A percentile compares a stretch with the other conserved stretches of the same genome.
Conservation (phyloP, 2,113 vertebrate genomes). For the Leucosticte australis region DNA sequence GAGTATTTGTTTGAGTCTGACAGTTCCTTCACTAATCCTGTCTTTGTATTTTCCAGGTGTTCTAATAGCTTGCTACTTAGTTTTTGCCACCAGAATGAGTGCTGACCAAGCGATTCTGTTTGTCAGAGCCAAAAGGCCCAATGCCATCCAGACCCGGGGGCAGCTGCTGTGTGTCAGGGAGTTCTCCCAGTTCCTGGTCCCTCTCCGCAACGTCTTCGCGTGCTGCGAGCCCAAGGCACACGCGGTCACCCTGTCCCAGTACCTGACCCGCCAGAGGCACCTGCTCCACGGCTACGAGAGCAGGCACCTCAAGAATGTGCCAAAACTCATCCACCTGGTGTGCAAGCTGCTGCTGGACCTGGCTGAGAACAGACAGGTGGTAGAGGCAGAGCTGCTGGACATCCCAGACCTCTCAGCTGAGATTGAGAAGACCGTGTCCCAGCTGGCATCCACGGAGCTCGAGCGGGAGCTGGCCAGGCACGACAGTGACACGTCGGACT, state of each 20-base stretch:
- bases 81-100: conserved; percentile 94
- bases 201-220: conserved; percentile 87
- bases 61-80: conserved; percentile 92
- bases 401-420: conserved; percentile 85
- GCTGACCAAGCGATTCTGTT: conserved; percentile 96
- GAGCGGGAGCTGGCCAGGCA: conserved; percentile 82
- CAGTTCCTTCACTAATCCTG: neutral
- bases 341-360: conserved; percentile 87
- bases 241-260: conserved; percentile 87
- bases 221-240: conserved; percentile 85
- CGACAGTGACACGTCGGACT: conserved; percentile 68
- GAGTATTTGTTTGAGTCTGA: neutral
- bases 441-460: conserved; percentile 79
- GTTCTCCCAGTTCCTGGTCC: conserved; percentile 92
- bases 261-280: conserved; percentile 91
- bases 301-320: conserved; percentile 89
- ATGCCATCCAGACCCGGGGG: conserved; percentile 94
- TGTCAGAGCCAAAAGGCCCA: conserved; percentile 91
- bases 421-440: conserved; percentile 90
- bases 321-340: conserved; percentile 89
- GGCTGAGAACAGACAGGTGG: conserved; percentile 84
- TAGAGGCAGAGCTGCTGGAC: conserved; percentile 75
- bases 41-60: conserved; percentile 79
- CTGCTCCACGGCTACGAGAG: conserved; percentile 96
- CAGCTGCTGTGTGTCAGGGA: conserved; percentile 92